Conservation (phyloP, 2,888 invertebrate genomes). For the Brachyopa scutellaris region DNA sequence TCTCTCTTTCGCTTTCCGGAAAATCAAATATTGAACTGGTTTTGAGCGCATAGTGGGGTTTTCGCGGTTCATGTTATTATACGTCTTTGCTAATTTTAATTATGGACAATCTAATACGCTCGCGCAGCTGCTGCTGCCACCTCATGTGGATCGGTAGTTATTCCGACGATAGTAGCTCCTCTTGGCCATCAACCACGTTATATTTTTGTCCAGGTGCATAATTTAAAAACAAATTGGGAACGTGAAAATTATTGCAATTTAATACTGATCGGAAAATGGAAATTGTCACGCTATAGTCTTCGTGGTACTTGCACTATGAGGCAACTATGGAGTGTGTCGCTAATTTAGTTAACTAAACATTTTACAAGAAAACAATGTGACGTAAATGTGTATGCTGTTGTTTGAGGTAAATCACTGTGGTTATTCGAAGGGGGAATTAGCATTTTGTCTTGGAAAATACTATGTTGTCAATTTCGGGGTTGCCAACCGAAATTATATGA, state of each 20-base stretch:
- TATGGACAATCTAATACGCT: slow-evolving; percentile 15
- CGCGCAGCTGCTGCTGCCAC: not conserved
- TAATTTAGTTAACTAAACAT: too few species aligned
- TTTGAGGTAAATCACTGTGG: too few species aligned
- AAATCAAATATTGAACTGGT: slow-evolving; percentile 39
- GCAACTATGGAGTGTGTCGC: too few species aligned
- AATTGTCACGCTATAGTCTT: slow-evolving; percentile 20
- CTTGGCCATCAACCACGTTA: not conserved
- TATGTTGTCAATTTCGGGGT: too few species aligned
- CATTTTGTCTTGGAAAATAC: too few species aligned
- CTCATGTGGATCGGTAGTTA: not conserved
- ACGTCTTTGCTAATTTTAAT: slow-evolving; percentile 23
- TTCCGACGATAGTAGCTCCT: not conserved
- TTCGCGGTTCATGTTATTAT: too few species aligned
- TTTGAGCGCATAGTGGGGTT: too few species aligned
- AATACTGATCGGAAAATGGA: slow-evolving; percentile 39
- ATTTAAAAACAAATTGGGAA: slow-evolving; percentile 38
- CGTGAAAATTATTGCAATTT: slow-evolving; percentile 38
- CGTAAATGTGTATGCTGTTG: too few species aligned
- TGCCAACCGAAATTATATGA: too few species aligned
- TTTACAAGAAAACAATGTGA: too few species aligned
- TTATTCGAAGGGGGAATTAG: too few species aligned
- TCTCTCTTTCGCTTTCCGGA: too few species aligned
- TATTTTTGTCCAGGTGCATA: slow-evolving; percentile 32
- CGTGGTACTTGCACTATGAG: not conserved